Evolutionary conservation across 2,797 vertebrate genomes (phyloP), one percentile per base, ranked within the genome.

Genomic region (Pantherophis alleghaniensis): DNA sequence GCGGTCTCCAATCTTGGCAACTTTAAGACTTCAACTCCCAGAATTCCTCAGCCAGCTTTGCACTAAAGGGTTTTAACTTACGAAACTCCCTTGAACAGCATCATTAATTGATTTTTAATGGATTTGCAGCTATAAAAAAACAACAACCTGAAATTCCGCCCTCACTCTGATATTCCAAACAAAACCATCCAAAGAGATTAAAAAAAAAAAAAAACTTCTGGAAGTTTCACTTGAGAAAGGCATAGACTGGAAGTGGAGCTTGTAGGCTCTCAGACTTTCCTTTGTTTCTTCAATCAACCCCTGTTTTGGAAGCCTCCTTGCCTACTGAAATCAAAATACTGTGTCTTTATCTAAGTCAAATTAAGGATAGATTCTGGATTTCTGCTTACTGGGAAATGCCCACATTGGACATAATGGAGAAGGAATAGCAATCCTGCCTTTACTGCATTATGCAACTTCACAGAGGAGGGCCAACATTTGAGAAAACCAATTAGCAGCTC

Each of bases 61-160:
- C 37, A 69, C 55, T 28, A 42, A 9, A 69, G 57, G 9, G 42
- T 91, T 93, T 88, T 86, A 60, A 88, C 56, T 53, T 89, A 47
- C 53, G 37, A 66, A 88, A 93, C 32, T 86, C 32, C 57, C 63
- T 51, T 63, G 20, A 89, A 26, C 26, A 63, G 87, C 47, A 89
- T 55, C 61, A 51, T 86, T 56, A 91, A 91, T 57, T 60, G 37
- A 91, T 55, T 91, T 88, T 88, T 74, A 69, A 87, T 88, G 42
- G 55, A 22, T 63, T 63, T 59, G 87, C 87, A 89, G 51, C 47
- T 91, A 18, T 63, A 87, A 86, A 63, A 86, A 42, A 51, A 7
- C 53, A 61, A 61, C 24, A 60, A 9, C 61, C 61, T 79, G 24
- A 63, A 88, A 87, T 61, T 51, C 57, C 7, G 13, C n/a, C 16